Conservation (phyloP, 2,113 vertebrate genomes). For the Urocolius indicus region DNA sequence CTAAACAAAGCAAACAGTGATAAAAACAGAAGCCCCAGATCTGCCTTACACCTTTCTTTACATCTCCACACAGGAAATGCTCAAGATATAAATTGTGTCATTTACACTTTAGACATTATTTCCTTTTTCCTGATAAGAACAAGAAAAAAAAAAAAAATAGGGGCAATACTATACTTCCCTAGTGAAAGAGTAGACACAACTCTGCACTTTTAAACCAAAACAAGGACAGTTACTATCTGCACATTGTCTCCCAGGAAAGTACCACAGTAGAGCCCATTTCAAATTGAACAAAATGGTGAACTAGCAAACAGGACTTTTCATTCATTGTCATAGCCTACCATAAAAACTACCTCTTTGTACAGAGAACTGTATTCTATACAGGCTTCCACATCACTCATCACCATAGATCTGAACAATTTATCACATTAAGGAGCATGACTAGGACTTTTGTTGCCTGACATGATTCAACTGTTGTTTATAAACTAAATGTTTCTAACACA, state of each 20-base stretch:
- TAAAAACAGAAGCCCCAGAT: background rate
- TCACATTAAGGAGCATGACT: background rate
- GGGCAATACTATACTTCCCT: background rate
- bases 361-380: background rate
- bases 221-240: background rate
- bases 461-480: background rate
- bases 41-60: background rate
- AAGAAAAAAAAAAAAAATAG: background rate
- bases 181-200: background rate
- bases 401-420: background rate
- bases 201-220: background rate
- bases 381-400: background rate
- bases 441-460: background rate
- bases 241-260: background rate
- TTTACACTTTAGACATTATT: background rate
- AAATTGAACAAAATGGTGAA: background rate
- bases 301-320: background rate
- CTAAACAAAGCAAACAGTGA: slow-evolving; percentile 1
- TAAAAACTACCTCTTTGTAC: background rate
- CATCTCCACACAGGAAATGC: background rate
- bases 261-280: background rate
- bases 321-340: background rate
- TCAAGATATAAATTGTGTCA: background rate
- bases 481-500: background rate
- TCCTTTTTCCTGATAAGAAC: background rate